Conservation (phyloP, 2,888 invertebrate genomes). For the Heterodera filipjevi region DNA sequence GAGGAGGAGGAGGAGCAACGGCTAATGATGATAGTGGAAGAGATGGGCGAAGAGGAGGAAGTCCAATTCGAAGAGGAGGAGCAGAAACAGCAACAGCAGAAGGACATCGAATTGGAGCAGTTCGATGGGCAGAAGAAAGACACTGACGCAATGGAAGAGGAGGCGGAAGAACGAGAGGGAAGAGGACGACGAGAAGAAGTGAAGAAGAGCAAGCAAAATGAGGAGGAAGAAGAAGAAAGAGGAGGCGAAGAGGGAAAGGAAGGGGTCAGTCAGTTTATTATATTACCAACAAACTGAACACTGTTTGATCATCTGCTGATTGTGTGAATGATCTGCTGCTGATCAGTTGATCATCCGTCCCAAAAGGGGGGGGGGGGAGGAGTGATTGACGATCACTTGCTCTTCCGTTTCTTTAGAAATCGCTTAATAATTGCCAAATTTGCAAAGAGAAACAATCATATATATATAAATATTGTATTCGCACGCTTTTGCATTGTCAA, state of each 20-base stretch:
- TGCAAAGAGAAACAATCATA: too few species aligned
- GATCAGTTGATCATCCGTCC: too few species aligned
- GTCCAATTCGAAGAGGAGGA: neutral
- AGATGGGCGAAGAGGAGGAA: neutral
- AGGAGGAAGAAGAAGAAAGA: neutral
- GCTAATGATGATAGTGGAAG: neutral
- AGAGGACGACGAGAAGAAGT: slow-evolving; percentile 16
- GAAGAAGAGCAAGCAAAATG: slow-evolving; percentile 9
- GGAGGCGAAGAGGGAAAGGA: neutral
- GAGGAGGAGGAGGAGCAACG: neutral
- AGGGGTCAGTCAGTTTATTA: neutral
- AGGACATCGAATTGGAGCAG: neutral
- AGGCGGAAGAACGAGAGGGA: neutral
- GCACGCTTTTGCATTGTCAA: too few species aligned
- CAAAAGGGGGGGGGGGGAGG: too few species aligned
- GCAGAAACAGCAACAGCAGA: neutral
- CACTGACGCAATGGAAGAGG: neutral
- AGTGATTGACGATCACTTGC: too few species aligned
- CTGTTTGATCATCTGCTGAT: too few species aligned
- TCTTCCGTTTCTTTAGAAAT: too few species aligned
- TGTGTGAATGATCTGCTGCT: too few species aligned
- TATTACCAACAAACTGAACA: too few species aligned
- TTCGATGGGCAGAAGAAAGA: neutral
- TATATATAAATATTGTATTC: too few species aligned
- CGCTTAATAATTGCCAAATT: too few species aligned